Evolutionary conservation across 2,113 vertebrate genomes (phyloP), one percentile per base, ranked within the genome.

Genomic region (Illadopsis cleaveri): DNA sequence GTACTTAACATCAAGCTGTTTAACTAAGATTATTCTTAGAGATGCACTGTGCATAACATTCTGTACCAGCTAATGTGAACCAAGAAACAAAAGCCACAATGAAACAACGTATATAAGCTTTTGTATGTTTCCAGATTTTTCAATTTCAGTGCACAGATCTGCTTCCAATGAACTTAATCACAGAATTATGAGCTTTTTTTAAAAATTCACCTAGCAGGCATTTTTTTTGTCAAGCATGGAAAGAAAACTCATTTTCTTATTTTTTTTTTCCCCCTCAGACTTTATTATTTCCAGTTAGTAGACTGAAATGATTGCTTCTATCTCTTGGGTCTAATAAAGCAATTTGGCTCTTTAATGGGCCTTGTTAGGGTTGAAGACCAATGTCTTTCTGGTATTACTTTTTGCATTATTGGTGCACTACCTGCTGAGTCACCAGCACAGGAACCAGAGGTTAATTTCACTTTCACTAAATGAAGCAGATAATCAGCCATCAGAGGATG

Each of bases 361-460:
- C 95, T 97, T 97, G 92, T 97, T 98, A 96, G 86, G 96, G 94
- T 97, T 97, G 96, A 97, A 98, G 94, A 98, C 91, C 44, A 96
- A 94, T 95, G 91, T 77, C 88, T 97, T 98, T 97, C 94, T 86
- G 80, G 82, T 90, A 90, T 82, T 89, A 82, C 96, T 97, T 96
- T 97, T 92, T 96, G 64, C 87, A 62, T 97, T 97, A 96, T 82
- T 97, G 79, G 89, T 94, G 94, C 47, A 94, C 86, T 98, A 97
- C 98, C 96, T 98, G 98, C 97, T 97, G 97, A 98, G 96, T 98
- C 97, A 98, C 98, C 96, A 96, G 82, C 90, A 92, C 73, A 82
- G 95, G 97, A 97, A 96, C 48, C 85, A 96, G 94, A 97, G 97
- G 98, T 98, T 98, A 98, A 98, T 99, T 98, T 98, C 91, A 82